Base-by-base conservation (phyloP, 2,888 invertebrate genomes). In the Thecophora atra region DNA sequence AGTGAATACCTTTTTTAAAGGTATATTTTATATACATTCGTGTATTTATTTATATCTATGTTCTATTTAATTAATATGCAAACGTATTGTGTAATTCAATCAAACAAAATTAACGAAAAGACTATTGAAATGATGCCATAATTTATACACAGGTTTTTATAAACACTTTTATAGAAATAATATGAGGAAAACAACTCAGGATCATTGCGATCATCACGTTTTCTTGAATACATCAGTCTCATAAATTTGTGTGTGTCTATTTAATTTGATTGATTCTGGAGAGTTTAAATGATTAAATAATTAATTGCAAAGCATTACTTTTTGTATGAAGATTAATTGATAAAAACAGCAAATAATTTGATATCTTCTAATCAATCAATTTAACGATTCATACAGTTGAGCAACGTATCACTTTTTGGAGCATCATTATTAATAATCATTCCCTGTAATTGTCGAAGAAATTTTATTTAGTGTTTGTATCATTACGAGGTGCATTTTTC, bases 41-140 rank as follows among this genome's bases (percentile, higher is more conserved):
- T 30, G 60, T 60, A 30, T n/a, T 47, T 47, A n/a, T 47, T 60
- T 60, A 2, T 62, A 65, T 28, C 58, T 42, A 67, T 19, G 17
- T 44, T 30, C 28, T 2, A 30, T 52, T n/a, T 17, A 52, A 52
- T 47, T 28, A 17, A 68, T 58, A 71, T 60, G 52, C 54, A 64
- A 62, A 26, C 42, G 24, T 37, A 21, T 56, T 24, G 30, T 24
- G 30, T 54, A 68, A 67, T 56, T 42, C 37, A 73, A 64, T 51
- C 65, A 68, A 70, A 73, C 54, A 72, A 71, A 73, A 71, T 64
- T 73, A 76, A 75, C 75, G 75, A 76, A 74, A 75, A 75, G 75
- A 75, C 76, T 76, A 72, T 54, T 70, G 56, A 68, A 74, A 72
- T 68, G 73, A 74, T 76, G 76, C 76, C 76, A 76, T 76, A 76